A percentile compares a stretch with the other conserved stretches of the same genome.
Evolutionary conservation across 2,797 vertebrate species (phyloP).

Genomic region (Cygnus olor): DNA sequence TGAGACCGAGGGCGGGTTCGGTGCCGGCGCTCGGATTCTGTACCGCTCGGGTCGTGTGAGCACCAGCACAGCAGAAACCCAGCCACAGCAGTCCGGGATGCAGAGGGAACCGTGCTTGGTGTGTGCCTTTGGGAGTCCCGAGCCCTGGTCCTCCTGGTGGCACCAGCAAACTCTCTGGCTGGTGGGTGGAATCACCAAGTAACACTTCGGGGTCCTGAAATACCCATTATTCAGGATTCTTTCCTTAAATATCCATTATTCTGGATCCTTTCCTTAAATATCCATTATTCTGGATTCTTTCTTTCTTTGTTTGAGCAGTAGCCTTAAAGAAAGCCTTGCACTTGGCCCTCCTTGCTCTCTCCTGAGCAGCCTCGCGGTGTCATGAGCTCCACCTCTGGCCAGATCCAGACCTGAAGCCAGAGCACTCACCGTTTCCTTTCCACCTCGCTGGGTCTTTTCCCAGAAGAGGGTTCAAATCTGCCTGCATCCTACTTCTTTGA

Average conservation of each 20-base stretch:
- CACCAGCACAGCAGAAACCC: too few relatives aligned
- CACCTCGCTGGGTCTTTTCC: not conserved
- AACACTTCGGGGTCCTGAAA: not conserved
- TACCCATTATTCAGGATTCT: accelerated
- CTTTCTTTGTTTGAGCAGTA: not conserved
- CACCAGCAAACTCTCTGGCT: too few relatives aligned
- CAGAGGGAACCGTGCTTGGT: too few relatives aligned
- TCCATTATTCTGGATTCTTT: accelerated
- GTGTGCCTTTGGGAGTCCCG: too few relatives aligned
- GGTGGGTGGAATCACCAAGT: not conserved
- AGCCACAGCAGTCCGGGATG: too few relatives aligned
- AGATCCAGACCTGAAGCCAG: not conserved
- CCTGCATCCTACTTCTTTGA: not conserved
- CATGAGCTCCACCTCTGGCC: not conserved
- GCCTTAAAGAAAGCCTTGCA: not conserved
- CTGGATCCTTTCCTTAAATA: too few relatives aligned
- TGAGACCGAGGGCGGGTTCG: not conserved
- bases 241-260: not conserved
- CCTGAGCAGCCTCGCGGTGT: not conserved
- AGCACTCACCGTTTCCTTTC: accelerated
- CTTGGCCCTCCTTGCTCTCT: not conserved
- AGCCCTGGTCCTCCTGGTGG: too few relatives aligned
- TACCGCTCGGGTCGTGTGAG: too few relatives aligned
- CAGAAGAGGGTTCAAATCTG: accelerated
- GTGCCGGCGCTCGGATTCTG: too few relatives aligned